A percentile compares a stretch with the other conserved stretches of the same genome.
Evolutionary conservation across 2,888 invertebrate species (phyloP).

Genomic region (Lepidocyrtinus sp.): DNA sequence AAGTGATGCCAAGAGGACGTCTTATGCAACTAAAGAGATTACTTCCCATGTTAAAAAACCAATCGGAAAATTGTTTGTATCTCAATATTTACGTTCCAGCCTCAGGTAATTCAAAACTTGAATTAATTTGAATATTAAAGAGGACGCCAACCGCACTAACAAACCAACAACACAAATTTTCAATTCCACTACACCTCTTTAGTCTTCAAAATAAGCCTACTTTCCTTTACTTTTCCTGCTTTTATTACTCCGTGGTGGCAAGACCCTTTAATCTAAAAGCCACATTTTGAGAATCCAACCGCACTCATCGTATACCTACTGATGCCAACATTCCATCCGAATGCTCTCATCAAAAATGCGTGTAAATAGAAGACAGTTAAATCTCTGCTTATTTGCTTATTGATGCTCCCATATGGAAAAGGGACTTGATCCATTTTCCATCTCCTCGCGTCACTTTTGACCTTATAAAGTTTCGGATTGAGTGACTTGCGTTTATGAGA

Average conservation of each 20-base stretch:
- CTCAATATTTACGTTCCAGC: constrained; percentile 97
- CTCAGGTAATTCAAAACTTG: constrained; percentile 75
- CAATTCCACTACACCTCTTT: neutral
- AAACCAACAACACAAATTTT: constrained; percentile 5
- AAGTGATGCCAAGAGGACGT: constrained; percentile 89
- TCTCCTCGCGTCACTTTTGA: no score
- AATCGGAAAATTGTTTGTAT: constrained; percentile 97
- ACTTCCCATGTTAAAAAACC: constrained; percentile 88
- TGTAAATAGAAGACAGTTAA: neutral
- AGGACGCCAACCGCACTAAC: neutral
- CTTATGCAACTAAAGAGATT: constrained; percentile 90
- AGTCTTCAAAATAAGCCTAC: no score
- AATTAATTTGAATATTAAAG: neutral
- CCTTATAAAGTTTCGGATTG: neutral
- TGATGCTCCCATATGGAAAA: no score
- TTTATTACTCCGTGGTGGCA: no score
- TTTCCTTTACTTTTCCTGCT: no score
- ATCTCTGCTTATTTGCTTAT: no score
- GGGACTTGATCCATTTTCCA: no score
- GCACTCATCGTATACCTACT: no score
- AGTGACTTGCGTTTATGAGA: neutral
- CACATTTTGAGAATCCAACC: neutral
- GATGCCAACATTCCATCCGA: neutral
- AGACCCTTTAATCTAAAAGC: neutral
- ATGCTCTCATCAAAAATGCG: neutral